Percentiles rank a stretch among this genome's conserved stretches.
Conservation (phyloP, 2,113 vertebrate genomes). For the Holacanthus passer region DNA sequence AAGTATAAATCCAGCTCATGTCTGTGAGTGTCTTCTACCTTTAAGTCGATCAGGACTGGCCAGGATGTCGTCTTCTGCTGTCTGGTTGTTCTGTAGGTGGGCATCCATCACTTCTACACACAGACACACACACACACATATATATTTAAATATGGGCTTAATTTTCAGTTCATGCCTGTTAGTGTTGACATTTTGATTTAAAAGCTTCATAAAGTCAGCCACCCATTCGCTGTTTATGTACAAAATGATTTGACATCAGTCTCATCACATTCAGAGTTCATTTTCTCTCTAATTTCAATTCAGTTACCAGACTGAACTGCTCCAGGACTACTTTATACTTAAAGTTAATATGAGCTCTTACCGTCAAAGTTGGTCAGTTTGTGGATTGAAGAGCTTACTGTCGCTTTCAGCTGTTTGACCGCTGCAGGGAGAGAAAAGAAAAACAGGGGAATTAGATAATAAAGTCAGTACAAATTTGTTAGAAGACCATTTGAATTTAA, state of each 20-base stretch:
- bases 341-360: slow-evolving; percentile 58
- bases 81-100: slow-evolving; percentile 87
- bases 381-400: slow-evolving; percentile 83
- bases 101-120: slow-evolving; percentile 83
- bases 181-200: neutral
- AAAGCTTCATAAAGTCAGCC: neutral
- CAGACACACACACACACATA: neutral
- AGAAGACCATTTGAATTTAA: neutral
- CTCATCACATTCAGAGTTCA: neutral
- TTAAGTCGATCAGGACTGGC: slow-evolving; percentile 81
- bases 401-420: slow-evolving; percentile 85
- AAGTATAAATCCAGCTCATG: neutral
- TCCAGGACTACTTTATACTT: neutral
- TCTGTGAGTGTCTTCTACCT: slow-evolving; percentile 65
- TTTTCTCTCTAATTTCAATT: neutral
- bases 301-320: neutral
- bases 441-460: neutral
- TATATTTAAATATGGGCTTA: neutral
- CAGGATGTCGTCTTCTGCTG: slow-evolving; percentile 79
- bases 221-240: neutral
- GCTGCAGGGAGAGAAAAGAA: slow-evolving; percentile 67
- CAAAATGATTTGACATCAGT: neutral
- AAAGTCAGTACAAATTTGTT: neutral
- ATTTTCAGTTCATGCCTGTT: neutral
- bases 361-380: slow-evolving; percentile 85